Base-by-base conservation (phyloP, 2,113 vertebrate species). In the Daubentonia madagascariensis region DNA sequence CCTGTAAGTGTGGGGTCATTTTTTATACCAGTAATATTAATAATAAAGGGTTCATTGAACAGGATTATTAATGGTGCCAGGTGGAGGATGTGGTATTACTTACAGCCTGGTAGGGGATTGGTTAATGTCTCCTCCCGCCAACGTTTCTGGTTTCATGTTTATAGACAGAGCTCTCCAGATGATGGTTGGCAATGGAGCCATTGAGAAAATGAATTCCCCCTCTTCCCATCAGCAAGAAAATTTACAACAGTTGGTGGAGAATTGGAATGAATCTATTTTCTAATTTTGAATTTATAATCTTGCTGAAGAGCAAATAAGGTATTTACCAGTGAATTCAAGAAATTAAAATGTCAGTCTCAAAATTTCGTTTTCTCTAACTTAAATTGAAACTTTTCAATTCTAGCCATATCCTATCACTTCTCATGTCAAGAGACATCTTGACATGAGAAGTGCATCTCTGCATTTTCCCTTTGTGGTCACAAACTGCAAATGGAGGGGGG, bases 1-100 rank as follows among this genome's bases (percentile, higher is more conserved):
- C 98, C 99, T 99, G 99, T 83, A 98, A 96, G 96, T 59, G 48
- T 68, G 84, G 97, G 98, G 97, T 96, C 98, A 98, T 92, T 45
- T 98, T 72, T 98, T 97, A 96, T 97, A 78, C 97, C 97, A 97
- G 96, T 78, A 85, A 97, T 97, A 98, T 98, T 92, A 96, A 98
- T 97, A 98, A 98, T 97, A 98, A 98, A 97, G 97, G 96, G 91
- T 88, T 92, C 76, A 84, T 87, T 92, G 98, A 98, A 98, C 63
- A 94, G 96, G 97, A 48, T 97, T 96, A 95, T 98, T 98, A 98
- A 98, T 5, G 97, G 97, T 93, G 96, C 98, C 98, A 98, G 98
- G 98, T 98, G 98, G 89, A 54, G 70, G 97, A 65, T 97, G 94
- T 95, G 40, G 97, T 97, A 98, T 98, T 95, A 98, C 97, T 97